A percentile compares a stretch with the other conserved stretches of the same genome.
These are phyloP conservation scores for Oryzias woworae DNA, from an alignment of 2,113 vertebrate species.

Conservation along the genomic window DNA sequence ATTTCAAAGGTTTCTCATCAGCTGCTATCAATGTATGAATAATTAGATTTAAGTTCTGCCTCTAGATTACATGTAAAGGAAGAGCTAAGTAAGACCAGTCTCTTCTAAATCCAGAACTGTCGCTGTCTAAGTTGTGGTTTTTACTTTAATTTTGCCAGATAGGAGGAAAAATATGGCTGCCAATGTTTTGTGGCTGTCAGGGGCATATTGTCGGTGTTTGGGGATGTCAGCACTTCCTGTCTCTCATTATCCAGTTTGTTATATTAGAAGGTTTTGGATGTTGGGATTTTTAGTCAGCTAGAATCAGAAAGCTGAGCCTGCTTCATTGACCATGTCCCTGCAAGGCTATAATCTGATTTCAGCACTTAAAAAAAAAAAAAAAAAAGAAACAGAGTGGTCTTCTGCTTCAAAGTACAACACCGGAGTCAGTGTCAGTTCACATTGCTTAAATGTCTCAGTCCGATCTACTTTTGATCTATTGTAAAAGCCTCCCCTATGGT, in stretches of 20 bases:
- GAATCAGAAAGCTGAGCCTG: conserved; percentile 22
- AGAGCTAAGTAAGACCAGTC: too few species aligned
- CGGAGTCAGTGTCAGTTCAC: neutral
- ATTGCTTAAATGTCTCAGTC: too few species aligned
- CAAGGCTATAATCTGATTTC: conserved; percentile 32
- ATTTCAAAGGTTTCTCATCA: neutral
- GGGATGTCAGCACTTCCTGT: neutral
- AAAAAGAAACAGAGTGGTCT: conserved; percentile 3
- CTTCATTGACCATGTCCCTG: conserved; percentile 12
- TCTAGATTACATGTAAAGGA: neutral
- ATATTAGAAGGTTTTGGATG: conserved; percentile 13
- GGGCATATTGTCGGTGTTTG: neutral
- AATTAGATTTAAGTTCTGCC: neutral
- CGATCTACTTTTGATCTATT: too few species aligned
- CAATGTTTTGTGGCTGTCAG: conserved; percentile 7
- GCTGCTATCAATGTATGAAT: neutral
- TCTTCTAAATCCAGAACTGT: too few species aligned
- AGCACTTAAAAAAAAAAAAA: neutral
- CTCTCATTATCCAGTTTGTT: conserved; percentile 16
- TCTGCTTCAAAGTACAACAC: neutral
- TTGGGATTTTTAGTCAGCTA: conserved; percentile 26
- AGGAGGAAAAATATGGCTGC: neutral
- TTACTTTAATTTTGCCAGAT: too few species aligned
- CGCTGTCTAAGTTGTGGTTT: too few species aligned
- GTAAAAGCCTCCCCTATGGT: too few species aligned